phyloP scores from a whole-genome alignment of 2,113 vertebrate genomes.

The Cheirogaleus medius region DNA sequence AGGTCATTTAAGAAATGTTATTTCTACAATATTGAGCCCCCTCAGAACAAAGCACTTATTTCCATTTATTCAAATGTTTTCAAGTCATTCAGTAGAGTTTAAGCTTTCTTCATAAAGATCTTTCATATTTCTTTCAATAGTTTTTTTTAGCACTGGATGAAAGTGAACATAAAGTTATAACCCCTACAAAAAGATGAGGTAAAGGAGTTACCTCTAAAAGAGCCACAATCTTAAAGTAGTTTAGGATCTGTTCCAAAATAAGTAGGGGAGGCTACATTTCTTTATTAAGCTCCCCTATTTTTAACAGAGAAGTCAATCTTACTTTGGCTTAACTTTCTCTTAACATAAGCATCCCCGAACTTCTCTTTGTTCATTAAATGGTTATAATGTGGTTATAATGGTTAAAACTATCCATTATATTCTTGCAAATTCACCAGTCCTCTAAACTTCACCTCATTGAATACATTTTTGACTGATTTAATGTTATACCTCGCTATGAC shows the following conservation, averaged over 20 bases:
- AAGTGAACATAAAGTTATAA: neutral
- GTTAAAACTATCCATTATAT: neutral
- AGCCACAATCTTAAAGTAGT: neutral
- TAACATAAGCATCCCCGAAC: neutral
- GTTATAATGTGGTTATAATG: too few species aligned
- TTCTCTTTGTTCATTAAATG: conserved; percentile 26
- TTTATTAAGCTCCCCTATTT: neutral
- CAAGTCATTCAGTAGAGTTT: neutral
- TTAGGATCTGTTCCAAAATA: neutral
- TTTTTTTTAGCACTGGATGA: neutral
- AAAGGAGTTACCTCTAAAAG: neutral
- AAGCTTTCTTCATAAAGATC: neutral
- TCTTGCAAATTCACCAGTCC: neutral
- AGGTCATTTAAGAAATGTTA: conserved; percentile 5
- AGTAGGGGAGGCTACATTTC: neutral
- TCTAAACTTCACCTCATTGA: neutral
- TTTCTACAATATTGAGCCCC: neutral
- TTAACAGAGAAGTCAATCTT: neutral
- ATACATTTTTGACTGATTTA: neutral
- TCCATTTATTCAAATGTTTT: neutral
- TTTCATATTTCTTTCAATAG: neutral
- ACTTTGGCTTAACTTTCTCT: conserved; percentile 15
- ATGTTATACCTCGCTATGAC: neutral
- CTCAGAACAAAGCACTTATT: neutral
- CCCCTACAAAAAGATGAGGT: neutral